Percentiles rank a stretch among this genome's conserved stretches.
Evolutionary conservation across 2,113 vertebrate species (phyloP).

Genomic region (Clarias magur): DNA sequence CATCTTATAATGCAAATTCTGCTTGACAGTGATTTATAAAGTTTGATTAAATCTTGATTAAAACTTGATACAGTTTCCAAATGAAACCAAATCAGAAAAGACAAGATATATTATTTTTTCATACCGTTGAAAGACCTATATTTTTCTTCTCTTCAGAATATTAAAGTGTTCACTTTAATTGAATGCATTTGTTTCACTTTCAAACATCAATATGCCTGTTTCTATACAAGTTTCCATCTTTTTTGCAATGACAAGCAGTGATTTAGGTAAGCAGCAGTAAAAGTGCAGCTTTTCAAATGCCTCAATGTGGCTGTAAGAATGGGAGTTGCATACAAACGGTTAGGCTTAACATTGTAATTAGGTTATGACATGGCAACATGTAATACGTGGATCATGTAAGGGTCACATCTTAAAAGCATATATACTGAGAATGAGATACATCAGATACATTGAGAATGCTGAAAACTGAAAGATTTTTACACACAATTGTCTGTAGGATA

Average conservation of each 20-base stretch:
- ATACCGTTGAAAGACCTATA: neutral
- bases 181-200: neutral
- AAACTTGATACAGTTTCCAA: no score
- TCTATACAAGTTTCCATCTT: conserved; percentile 1
- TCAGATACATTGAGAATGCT: neutral
- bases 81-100: no score
- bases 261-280: conserved; percentile 2
- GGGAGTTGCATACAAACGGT: neutral
- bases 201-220: neutral
- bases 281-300: neutral
- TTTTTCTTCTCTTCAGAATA: neutral
- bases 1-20: neutral
- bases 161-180: neutral
- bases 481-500: neutral
- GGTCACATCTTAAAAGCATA: conserved; percentile 4
- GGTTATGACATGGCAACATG: neutral
- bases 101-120: neutral
- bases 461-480: neutral
- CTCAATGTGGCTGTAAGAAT: conserved; percentile 15
- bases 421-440: neutral
- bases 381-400: neutral
- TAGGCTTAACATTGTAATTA: neutral
- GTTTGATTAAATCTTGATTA: neutral
- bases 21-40: neutral
- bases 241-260: conserved; percentile 20